phyloP scores from a whole-genome alignment of 2,113 vertebrate genomes.

The Hippopotamus amphibius region DNA sequence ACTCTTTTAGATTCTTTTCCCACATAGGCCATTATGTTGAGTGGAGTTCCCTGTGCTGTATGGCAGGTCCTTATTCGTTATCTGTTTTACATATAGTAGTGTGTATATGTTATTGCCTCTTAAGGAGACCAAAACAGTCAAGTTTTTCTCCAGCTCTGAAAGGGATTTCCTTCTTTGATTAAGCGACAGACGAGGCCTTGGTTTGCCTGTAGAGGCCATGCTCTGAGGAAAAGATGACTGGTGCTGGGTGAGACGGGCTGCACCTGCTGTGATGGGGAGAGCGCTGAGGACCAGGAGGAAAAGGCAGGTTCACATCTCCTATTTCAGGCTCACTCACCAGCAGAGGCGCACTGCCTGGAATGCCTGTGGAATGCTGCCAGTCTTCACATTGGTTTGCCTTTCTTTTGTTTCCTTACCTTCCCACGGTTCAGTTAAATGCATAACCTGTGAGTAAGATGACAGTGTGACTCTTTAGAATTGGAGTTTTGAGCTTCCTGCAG shows the following conservation, averaged over 20 bases:
- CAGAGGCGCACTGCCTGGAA: rapidly evolving
- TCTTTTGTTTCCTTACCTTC: not conserved
- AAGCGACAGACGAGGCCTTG: not conserved
- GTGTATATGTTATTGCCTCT: not conserved
- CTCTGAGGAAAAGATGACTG: not conserved
- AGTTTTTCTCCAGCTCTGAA: not conserved
- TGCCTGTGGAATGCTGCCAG: rapidly evolving
- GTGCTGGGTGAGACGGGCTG: not conserved
- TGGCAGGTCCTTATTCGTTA: not conserved
- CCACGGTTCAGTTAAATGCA: not conserved
- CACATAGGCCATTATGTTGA: not conserved
- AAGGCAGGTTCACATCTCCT: rapidly evolving
- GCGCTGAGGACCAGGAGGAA: not conserved
- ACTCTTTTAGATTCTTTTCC: not conserved
- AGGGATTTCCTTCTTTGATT: not conserved
- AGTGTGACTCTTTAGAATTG: not conserved
- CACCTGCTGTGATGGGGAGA: not conserved
- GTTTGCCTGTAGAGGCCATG: not conserved
- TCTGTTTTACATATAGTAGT: not conserved
- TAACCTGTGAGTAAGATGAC: not conserved
- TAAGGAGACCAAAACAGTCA: not conserved
- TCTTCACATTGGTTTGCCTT: rapidly evolving
- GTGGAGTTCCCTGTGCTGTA: not conserved
- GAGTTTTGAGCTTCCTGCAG: not conserved
- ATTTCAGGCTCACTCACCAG: rapidly evolving